Base-by-base conservation (phyloP, 2,797 vertebrate genomes). In the Pelodytes ibericus region DNA sequence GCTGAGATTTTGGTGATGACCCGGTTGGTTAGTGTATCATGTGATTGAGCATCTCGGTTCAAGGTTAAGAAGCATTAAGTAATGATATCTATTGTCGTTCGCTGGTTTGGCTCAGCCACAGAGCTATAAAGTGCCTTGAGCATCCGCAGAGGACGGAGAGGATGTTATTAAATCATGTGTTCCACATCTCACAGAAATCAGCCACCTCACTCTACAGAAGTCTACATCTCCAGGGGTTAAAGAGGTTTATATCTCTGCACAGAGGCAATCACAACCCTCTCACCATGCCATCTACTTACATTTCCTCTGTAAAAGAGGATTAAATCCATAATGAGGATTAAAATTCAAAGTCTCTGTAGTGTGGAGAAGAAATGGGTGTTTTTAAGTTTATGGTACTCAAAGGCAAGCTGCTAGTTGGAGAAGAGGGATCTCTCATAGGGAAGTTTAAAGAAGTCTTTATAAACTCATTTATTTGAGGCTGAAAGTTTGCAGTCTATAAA, bases 281-380 rank as follows among this genome's bases (percentile, higher is more conserved):
- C 41, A 5, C 27, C 15, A 41, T 39, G 73, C 16, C n/a, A 15
- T 9, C 72, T 65, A 66, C 56, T 67, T 68, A 49, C 41, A 68
- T 68, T 75, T 75, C 56, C 56, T 53, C 73, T 68, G 27, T 75
- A 49, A 49, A 75, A 75, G 64, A 39, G 73, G 73, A 75, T 75
- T 75, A 68, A 68, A 60, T 75, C 64, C 20, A 24, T 75, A 68
- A 75, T 75, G 64, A 75, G 73, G 64, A 68, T 75, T 75, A 75
- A 20, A 9, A 68, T 68, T 68, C 64, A n/a, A 47, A 39, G 49
- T 61, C 71, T 62, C 27, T 51, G 59, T 56, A 53, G 24, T 41
- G 71, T 18, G 30, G 25, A 39, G 31, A 18, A 44, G 60, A 68
- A 44, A 31, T 22, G 36, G 18, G 56, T 20, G 53, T 64, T 39